Conservation (phyloP, 2,888 invertebrate species). For the Toxonevra muliebris region DNA sequence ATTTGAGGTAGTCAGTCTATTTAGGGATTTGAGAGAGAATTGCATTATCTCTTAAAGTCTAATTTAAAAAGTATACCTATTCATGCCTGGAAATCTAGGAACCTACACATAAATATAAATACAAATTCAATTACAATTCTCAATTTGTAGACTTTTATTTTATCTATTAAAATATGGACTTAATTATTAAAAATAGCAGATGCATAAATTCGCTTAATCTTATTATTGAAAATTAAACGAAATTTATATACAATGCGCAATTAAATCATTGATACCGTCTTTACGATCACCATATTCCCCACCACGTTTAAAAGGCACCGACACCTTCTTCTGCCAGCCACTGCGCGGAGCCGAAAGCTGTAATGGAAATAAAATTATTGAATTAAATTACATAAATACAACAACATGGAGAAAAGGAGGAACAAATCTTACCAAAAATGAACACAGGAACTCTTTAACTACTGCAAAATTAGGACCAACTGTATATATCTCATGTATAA, state of each 20-base stretch:
- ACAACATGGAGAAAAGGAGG: no score
- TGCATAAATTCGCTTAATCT: background rate
- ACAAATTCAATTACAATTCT: no score
- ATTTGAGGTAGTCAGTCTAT: no score
- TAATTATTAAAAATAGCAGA: background rate
- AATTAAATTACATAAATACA: slow-evolving; percentile 7
- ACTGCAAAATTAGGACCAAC: slow-evolving; percentile 61
- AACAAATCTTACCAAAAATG: slow-evolving; percentile 60
- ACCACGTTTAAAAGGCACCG: slow-evolving; percentile 59
- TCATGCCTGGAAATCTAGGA: no score
- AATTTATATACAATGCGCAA: slow-evolving; percentile 59
- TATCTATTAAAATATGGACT: slow-evolving; percentile 2
- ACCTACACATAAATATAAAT: no score
- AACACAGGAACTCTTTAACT: slow-evolving; percentile 55
- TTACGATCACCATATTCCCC: slow-evolving; percentile 65
- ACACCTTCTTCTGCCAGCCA: slow-evolving; percentile 63
- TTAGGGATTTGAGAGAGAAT: no score
- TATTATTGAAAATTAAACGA: slow-evolving; percentile 18
- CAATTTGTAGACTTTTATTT: no score
- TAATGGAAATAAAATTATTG: slow-evolving; percentile 23
- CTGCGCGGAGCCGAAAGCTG: slow-evolving; percentile 61
- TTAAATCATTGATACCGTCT: slow-evolving; percentile 57
- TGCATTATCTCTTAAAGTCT: no score
- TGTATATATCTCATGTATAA: slow-evolving; percentile 64
- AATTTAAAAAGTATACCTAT: no score